Base-by-base conservation (phyloP, 2,888 invertebrate genomes). In the Eupithecia vulgata region DNA sequence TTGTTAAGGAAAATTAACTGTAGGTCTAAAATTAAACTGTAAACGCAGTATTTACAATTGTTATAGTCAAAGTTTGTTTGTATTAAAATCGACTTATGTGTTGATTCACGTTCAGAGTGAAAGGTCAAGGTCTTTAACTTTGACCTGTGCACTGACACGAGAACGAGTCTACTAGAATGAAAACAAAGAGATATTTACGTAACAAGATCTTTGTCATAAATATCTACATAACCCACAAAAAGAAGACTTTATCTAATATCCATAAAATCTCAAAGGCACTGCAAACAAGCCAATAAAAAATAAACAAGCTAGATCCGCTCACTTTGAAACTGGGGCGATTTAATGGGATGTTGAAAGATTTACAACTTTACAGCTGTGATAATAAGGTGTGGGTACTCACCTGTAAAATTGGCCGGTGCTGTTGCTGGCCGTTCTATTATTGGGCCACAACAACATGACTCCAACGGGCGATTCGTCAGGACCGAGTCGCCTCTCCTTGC, bases 401-500 rank as follows among this genome's bases (percentile, higher is more conserved):
- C 94, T 92, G 87, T 94, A 92, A 79, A 94, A 95, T 81, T 94
- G 94, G 77, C 95, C 95, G 1, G 95, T 85, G 76, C 72, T 78
- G 68, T 76, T 80, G 74, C 65, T 76, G 75, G 79, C 74, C 67
- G 85, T 95, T 71, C 95, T 95, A 83, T 95, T 95, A 84, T 95
- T 96, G 74, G 97, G 97, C 97, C 97, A 97, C 64, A 97, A 93
- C 86, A 97, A 94, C 97, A 97, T 97, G 76, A 97, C 96, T 61
- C 97, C 97, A 52, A 97, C 97, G 6, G 97, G 97, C 85, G 97
- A 97, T 88, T 97, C 97, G 80, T 96, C 95, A 57, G 97, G 95
- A 17, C 97, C 97, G 73, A 99, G 95, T 77, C 98, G 95, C 77
- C 99, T 95, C 93, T 98, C 98, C 88, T 99, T 99, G 91, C 98